Base-by-base conservation (phyloP, 2,113 vertebrate genomes). In the Garra rufa region DNA sequence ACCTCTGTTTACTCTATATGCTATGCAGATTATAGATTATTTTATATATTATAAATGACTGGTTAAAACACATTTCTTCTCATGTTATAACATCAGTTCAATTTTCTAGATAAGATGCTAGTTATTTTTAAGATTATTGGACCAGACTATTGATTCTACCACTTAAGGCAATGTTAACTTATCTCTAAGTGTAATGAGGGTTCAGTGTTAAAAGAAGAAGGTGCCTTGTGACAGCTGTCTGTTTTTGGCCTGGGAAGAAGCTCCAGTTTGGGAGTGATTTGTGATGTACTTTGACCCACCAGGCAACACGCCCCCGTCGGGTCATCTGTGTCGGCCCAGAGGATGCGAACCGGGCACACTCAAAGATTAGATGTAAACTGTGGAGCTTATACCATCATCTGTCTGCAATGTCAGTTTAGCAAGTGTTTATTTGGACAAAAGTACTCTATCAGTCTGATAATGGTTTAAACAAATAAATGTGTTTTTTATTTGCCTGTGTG, bases 261-360 rank as follows among this genome's bases (percentile, higher is more conserved):
- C 34, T 73, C 71, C 41, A 41, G 46, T 90, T 91, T 93, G 91
- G 92, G 88, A 93, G 88, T 90, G 91, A 92, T 93, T 93, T 89
- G 75, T 88, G 89, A 86, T 85, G 55, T 87, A 88, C 87, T 90
- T 87, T 92, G 93, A 93, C 92, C 93, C 86, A 86, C 85, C 90
- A 88, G 85, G 88, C 88, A 91, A 81, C 88, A 30, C 73, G 89
- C 88, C 89, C 89, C 90, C 48, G 85, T 0, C 83, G 91, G 93
- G 92, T 92, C 90, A 86, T 79, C 61, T 34, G 88, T 91, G 92
- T 93, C 93, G 90, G 88, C 26, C 55, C 65, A 88, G 90, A 93
- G 93, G 92, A 94, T 92, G 92, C 93, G 92, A 92, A 89, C 77
- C 1, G 75, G 75, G 71, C 57, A 34, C 21, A 52, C 19, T n/a